Evolutionary conservation across 2,797 vertebrate genomes (phyloP), one percentile per base, ranked within the genome.

Genomic region (Enoplosus armatus): DNA sequence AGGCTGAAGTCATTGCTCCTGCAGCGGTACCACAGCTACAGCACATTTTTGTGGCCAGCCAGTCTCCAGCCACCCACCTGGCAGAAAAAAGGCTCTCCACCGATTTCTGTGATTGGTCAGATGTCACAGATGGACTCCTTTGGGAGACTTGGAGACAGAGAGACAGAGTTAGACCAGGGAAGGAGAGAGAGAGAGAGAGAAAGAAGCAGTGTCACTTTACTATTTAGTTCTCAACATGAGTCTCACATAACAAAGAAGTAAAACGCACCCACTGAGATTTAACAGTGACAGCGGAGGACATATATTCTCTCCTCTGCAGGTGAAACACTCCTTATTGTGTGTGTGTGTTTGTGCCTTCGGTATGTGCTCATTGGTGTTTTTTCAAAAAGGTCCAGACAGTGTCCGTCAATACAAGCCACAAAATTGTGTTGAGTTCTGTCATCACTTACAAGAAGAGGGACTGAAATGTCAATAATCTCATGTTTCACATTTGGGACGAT

Each of bases 31-130:
- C 56, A 31, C 65, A 63, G 67, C 50, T 26, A 31, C 22, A 45
- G 18, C 27, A 54, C 26, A 58, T 62, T 27, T 39, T 27, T 56
- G 48, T 33, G 24, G 47, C 45, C 58, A 59, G 55, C 39, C 41
- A n/a, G 51, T 14, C 29, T 43, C 45, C 63, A 59, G 27, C 58
- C 84, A 85, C 94, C 77, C 81, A 99, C 98, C 96, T 98, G 86
- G 97, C 95, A 75, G 96, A 95, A 90, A 98, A 98, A 73, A 98
- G 94, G 79, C 93, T 95, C 88, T 99, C 97, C 0, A 96, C 92
- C 37, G 96, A 94, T 87, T 96, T 97, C 87, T 94, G 95, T 20
- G 96, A 96, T 84, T 96, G 96, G 65, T 95, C 93, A 0, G 96
- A 95, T 58, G 96, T 95, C 88, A 96, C 89, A 5, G 97, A 94